Conservation (phyloP, 1,140 invertebrate genomes). For the Aricia agestis region DNA sequence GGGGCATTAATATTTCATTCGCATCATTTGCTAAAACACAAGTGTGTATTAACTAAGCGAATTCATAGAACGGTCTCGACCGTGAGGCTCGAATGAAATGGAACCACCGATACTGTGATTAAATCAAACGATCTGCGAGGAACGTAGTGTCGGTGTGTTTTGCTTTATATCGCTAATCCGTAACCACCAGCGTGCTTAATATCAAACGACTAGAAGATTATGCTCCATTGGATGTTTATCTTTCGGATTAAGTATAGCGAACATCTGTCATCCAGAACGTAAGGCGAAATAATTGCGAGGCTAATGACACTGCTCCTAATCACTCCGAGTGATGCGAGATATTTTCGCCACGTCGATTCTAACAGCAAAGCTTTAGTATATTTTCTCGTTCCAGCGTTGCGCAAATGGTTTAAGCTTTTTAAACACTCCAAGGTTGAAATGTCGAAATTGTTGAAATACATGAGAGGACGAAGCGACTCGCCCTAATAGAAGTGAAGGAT, state of each 20-base stretch:
- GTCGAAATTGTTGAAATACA: neutral
- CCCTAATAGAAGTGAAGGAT: neutral
- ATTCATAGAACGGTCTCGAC: neutral
- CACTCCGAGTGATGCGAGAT: neutral
- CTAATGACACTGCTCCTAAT: neutral
- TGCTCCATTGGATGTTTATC: constrained; percentile 12
- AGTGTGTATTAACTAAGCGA: neutral
- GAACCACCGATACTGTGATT: constrained; percentile 23
- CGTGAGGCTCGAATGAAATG: neutral
- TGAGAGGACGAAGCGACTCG: neutral
- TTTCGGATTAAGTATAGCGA: constrained; percentile 3
- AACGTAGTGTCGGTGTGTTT: neutral
- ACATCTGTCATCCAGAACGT: constrained; percentile 10
- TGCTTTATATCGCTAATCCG: constrained; percentile 1
- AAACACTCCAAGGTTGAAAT: neutral
- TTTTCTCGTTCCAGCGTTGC: neutral
- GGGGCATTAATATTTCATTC: no score
- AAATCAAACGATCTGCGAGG: neutral
- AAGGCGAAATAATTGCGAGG: neutral
- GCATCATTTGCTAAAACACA: neutral
- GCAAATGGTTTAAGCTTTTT: neutral
- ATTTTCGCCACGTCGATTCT: neutral
- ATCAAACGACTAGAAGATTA: constrained; percentile 25
- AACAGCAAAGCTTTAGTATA: neutral
- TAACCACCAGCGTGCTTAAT: constrained; percentile 25